A percentile compares a stretch with the other conserved stretches of the same genome.
Evolutionary conservation across 2,888 invertebrate genomes (phyloP).

Genomic region (Drosophila nigritarsus): DNA sequence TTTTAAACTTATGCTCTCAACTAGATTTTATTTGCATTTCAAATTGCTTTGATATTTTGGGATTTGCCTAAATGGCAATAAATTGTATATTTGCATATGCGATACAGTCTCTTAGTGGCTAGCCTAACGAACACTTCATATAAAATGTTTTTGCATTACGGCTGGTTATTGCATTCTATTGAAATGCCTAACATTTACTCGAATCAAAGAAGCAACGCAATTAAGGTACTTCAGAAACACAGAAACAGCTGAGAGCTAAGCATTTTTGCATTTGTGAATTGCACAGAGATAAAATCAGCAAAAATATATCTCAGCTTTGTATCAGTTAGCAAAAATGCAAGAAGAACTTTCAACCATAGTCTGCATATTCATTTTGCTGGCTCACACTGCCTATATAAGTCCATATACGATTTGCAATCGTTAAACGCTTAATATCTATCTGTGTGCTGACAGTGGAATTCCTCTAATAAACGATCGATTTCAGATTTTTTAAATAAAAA

Average conservation of each 20-base stretch:
- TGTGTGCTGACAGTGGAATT: neutral
- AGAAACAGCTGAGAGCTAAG: neutral
- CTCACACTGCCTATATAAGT: no score
- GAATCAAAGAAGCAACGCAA: neutral
- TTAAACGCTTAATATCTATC: neutral
- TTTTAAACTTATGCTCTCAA: conserved; percentile 48
- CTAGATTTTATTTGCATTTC: conserved; percentile 14
- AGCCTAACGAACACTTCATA: neutral
- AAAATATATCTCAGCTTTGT: neutral
- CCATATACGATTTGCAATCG: neutral
- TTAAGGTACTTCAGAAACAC: neutral
- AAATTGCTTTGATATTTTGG: conserved; percentile 3
- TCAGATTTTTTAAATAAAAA: neutral
- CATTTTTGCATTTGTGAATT: no score
- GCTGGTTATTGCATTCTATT: neutral
- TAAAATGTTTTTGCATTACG: neutral
- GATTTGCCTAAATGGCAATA: conserved; percentile 32
- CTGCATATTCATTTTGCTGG: neutral
- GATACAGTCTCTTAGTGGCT: conserved; percentile 3
- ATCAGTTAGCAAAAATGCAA: neutral
- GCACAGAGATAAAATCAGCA: neutral
- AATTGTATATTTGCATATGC: conserved; percentile 34
- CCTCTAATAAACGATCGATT: neutral
- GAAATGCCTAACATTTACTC: neutral
- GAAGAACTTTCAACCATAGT: neutral